A percentile compares a stretch with the other conserved stretches of the same genome.
phyloP scores from a whole-genome alignment of 2,888 invertebrate species.

The Anaspis maculata region DNA sequence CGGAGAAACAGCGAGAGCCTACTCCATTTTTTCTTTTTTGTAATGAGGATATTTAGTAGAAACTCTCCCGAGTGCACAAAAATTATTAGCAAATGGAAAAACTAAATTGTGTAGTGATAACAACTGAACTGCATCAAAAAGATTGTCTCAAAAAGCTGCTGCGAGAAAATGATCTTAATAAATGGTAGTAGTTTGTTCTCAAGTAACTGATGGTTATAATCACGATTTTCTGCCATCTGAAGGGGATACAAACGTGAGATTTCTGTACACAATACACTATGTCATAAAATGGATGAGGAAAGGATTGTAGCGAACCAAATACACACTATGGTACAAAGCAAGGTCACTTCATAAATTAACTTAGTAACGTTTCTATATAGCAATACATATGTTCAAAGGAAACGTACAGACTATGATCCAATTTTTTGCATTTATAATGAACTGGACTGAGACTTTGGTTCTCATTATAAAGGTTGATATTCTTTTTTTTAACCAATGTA shows the following conservation, averaged over 20 bases:
- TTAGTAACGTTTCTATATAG: constrained; percentile 43
- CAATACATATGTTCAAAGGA: constrained; percentile 32
- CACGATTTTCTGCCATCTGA: no score
- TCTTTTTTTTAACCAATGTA: constrained; percentile 13
- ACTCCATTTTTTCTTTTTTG: no score
- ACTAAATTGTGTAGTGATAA: no score
- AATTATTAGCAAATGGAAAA: no score
- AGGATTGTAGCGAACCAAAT: constrained; percentile 29
- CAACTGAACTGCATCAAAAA: constrained; percentile 6
- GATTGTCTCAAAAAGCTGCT: constrained; percentile 26
- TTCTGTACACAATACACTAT: constrained; percentile 33
- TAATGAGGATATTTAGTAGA: no score
- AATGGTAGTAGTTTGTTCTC: constrained; percentile 16
- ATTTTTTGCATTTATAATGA: no score
- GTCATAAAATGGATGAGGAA: constrained; percentile 19
- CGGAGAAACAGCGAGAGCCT: no score
- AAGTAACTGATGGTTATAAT: constrained; percentile 24
- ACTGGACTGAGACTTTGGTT: constrained; percentile 28
- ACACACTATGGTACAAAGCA: constrained; percentile 51
- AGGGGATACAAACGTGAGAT: constrained; percentile 26
- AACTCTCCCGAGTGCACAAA: no score
- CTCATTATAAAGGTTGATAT: constrained; percentile 21
- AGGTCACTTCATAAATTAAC: constrained; percentile 57
- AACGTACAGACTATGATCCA: constrained; percentile 34
- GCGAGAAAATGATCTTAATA: constrained; percentile 20